Percentiles rank a stretch among this genome's conserved stretches.
Evolutionary conservation across 2,113 vertebrate species (phyloP).

Genomic region (Oplegnathus fasciatus): DNA sequence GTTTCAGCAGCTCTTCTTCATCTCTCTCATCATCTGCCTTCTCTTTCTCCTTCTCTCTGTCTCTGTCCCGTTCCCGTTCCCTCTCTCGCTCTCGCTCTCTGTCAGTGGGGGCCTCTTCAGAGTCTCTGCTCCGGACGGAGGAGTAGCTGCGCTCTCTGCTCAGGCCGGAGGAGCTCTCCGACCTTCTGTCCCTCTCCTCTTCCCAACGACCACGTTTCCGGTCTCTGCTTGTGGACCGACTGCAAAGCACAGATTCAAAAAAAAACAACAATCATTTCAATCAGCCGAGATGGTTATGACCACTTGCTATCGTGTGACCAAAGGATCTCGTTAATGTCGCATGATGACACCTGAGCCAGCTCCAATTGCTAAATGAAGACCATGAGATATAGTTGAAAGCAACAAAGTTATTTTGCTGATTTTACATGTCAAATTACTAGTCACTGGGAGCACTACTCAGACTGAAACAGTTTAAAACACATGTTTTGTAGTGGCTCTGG

Average conservation of each 20-base stretch:
- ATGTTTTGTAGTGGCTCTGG: too few relatives aligned
- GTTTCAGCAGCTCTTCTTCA: constrained; percentile 93
- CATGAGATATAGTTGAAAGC: not conserved
- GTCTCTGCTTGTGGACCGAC: constrained; percentile 91
- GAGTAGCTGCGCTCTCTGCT: constrained; percentile 73
- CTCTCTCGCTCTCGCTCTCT: constrained; percentile 83
- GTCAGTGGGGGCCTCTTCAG: constrained; percentile 47
- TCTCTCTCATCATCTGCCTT: constrained; percentile 88
- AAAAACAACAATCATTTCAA: not conserved
- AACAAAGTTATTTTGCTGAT: not conserved
- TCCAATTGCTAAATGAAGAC: not conserved
- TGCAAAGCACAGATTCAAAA: not conserved
- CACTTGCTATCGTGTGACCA: not conserved
- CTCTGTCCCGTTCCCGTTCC: constrained; percentile 83
- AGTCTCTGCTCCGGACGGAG: constrained; percentile 62
- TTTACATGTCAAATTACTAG: not conserved
- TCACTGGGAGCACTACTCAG: not conserved
- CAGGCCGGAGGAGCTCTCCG: constrained; percentile 64
- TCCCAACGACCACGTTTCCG: constrained; percentile 94
- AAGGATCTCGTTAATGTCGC: not conserved
- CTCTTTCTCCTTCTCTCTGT: constrained; percentile 72
- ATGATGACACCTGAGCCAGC: not conserved
- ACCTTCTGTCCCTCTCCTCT: constrained; percentile 86
- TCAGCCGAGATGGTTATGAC: not conserved
- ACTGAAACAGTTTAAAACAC: not conserved